phyloP scores from a whole-genome alignment of 2,113 vertebrate genomes.

The Myrmophylax atrothorax region DNA sequence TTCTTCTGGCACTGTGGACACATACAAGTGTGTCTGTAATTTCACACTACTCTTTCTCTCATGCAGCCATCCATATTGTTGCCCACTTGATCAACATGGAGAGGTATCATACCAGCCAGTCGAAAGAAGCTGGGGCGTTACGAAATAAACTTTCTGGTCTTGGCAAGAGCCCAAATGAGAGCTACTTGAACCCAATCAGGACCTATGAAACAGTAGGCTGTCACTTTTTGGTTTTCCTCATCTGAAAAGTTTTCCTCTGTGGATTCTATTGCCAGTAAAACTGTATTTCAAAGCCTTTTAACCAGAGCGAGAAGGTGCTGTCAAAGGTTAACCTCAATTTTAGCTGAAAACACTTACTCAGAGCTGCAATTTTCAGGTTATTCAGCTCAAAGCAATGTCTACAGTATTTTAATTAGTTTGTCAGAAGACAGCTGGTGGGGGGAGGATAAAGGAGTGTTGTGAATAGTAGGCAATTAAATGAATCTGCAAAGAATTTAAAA shows the following conservation, averaged over 20 bases:
- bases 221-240: neutral
- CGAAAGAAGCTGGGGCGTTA: slow-evolving; percentile 54
- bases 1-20: neutral
- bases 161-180: slow-evolving; percentile 74
- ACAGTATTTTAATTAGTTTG: slow-evolving; percentile 65
- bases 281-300: slow-evolving; percentile 61
- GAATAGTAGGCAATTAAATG: slow-evolving; percentile 16
- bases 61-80: slow-evolving; percentile 73
- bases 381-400: slow-evolving; percentile 52
- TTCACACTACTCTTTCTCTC: neutral
- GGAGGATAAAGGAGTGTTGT: neutral
- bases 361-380: slow-evolving; percentile 55
- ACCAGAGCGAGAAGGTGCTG: slow-evolving; percentile 12
- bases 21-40: neutral
- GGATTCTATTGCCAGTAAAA: neutral
- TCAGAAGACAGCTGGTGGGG: neutral
- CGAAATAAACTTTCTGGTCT: slow-evolving; percentile 75
- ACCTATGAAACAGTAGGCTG: slow-evolving; percentile 73
- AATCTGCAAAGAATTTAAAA: slow-evolving; percentile 8
- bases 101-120: slow-evolving; percentile 70
- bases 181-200: slow-evolving; percentile 82
- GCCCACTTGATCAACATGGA: slow-evolving; percentile 81
- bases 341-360: slow-evolving; percentile 39
- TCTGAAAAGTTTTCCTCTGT: slow-evolving; percentile 18
- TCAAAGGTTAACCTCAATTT: slow-evolving; percentile 63